These are phyloP conservation scores for Brachionus koreanus DNA, from an alignment of 1,140 invertebrate species.

Conservation along the genomic window DNA sequence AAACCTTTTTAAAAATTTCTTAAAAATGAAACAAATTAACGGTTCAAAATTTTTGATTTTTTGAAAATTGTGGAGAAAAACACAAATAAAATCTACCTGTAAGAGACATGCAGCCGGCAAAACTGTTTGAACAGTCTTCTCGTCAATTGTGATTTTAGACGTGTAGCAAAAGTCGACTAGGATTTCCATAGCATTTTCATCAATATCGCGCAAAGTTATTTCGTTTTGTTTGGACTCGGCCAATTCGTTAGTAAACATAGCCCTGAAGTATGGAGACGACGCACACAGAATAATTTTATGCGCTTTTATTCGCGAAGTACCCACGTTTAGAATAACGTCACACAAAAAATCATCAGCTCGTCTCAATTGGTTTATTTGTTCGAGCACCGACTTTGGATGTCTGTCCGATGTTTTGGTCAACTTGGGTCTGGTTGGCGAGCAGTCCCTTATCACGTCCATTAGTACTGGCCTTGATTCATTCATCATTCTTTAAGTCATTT, in stretches of 20 bases:
- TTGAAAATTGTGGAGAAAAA: too few relatives aligned
- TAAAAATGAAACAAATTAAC: too few relatives aligned
- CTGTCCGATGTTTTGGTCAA: conserved; percentile 35
- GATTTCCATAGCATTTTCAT: conserved; percentile 93
- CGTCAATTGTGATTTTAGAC: conserved; percentile 94
- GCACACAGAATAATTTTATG: conserved; percentile 39
- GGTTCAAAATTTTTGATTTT: too few relatives aligned
- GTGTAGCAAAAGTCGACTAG: conserved; percentile 98
- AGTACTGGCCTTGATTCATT: not conserved
- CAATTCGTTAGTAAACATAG: conserved; percentile 96
- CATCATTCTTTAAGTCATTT: conserved; percentile 16
- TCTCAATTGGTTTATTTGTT: conserved; percentile 26
- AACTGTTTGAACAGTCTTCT: conserved; percentile 93
- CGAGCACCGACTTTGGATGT: conserved; percentile 13
- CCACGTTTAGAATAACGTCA: conserved; percentile 38
- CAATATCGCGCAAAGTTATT: conserved; percentile 92
- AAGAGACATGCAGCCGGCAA: conserved; percentile 91
- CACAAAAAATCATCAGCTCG: conserved; percentile 16
- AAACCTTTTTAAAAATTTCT: too few relatives aligned
- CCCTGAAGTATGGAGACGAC: conserved; percentile 74
- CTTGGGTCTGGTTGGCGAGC: conserved; percentile 28
- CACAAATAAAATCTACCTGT: conserved; percentile 66
- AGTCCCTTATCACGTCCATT: conserved; percentile 41
- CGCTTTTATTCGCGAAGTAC: not conserved
- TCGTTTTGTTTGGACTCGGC: conserved; percentile 96